Conservation (phyloP, 1,140 invertebrate species). For the silkworm (Bombyx mori) region ASM3026992v2 NC_085121.1:10880001-10880500, state of each 20-base stretch:
- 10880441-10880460: constrained; percentile 7
- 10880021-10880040: too few relatives aligned
- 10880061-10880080: constrained; percentile 51
- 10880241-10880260: constrained; percentile 7
- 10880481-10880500: background rate
- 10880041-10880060: constrained; percentile 6
- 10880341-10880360: constrained; percentile 55
- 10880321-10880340: constrained; percentile 35
- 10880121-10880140: constrained; percentile 65
- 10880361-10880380: constrained; percentile 70
- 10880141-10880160: constrained; percentile 49
- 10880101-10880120: constrained; percentile 69
- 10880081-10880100: constrained; percentile 69
- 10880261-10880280: constrained; percentile 7
- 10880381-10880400: constrained; percentile 50
- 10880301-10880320: constrained; percentile 34
- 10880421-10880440: constrained; percentile 17
- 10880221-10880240: constrained; percentile 27
- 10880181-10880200: background rate
- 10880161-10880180: constrained; percentile 33
- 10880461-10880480: constrained; percentile 1
- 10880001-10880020: too few relatives aligned
- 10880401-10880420: constrained; percentile 45
- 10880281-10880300: constrained; percentile 16
- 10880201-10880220: background rate